Evolutionary conservation across 2,888 invertebrate genomes (phyloP).

Genomic region (Sipha maydis): DNA sequence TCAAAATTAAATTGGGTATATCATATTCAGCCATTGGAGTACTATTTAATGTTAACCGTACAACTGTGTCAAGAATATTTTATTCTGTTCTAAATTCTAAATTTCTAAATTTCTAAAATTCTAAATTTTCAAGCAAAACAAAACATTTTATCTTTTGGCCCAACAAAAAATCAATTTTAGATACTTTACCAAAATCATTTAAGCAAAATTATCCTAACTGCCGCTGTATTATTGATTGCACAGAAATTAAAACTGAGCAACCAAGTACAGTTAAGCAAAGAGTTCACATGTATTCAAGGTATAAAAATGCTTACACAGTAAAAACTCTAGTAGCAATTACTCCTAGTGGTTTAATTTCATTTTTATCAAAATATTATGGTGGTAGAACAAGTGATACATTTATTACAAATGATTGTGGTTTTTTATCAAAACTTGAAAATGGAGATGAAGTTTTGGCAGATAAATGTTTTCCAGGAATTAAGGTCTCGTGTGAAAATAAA

Average conservation of each 20-base stretch:
- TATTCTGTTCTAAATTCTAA: background rate
- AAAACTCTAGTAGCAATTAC: constrained; percentile 2
- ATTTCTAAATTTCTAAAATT: background rate
- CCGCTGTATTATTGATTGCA: background rate
- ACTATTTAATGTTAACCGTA: background rate
- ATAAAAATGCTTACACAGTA: background rate
- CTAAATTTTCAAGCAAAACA: background rate
- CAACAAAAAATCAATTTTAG: background rate
- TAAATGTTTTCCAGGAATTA: background rate
- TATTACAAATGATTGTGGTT: constrained; percentile 6
- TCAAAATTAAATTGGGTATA: no score
- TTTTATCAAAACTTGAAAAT: no score
- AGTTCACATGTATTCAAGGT: background rate
- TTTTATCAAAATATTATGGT: background rate
- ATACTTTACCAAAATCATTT: background rate
- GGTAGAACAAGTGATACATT: constrained; percentile 13
- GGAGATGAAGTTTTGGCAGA: background rate
- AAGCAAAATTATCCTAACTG: background rate
- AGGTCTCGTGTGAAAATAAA: constrained; percentile 8
- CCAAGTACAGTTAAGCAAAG: no score
- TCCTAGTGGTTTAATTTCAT: no score
- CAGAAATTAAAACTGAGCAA: no score
- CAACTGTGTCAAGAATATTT: background rate
- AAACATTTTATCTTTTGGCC: background rate
- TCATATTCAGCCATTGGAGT: constrained; percentile 9